Percentiles rank a stretch among this genome's conserved stretches.
These are phyloP conservation scores for Meloidogyne chitwoodi DNA, from an alignment of 1,140 invertebrate genomes.

Conservation along the genomic window DNA sequence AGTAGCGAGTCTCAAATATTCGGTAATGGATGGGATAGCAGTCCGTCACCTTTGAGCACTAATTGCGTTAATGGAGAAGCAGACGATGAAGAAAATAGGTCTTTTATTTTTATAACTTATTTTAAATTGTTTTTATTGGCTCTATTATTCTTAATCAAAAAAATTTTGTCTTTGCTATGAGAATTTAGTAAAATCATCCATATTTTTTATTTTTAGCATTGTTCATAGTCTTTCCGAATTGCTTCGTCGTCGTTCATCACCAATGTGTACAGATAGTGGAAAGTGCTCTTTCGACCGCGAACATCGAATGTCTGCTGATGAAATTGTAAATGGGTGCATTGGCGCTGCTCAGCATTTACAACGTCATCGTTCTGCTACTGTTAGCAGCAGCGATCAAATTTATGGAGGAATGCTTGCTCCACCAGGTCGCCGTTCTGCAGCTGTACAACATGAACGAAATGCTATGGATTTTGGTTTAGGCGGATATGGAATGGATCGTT, in stretches of 20 bases:
- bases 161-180: too few species aligned
- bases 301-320: background rate
- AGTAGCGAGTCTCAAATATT: background rate
- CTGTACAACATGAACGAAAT: background rate
- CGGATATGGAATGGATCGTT: background rate
- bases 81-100: background rate
- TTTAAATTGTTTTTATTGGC: background rate
- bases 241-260: background rate
- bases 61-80: background rate
- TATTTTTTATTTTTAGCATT: background rate
- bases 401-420: background rate
- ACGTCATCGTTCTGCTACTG: background rate
- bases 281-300: background rate
- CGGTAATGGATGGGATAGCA: background rate
- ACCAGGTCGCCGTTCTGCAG: background rate
- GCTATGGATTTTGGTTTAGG: background rate
- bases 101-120: background rate
- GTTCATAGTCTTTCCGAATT: conserved; percentile 7
- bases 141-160: background rate
- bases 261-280: background rate
- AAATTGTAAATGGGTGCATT: background rate
- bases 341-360: background rate
- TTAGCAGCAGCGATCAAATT: background rate
- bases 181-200: too few species aligned
- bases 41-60: background rate